Evolutionary conservation across 2,113 vertebrate genomes (phyloP).

Genomic region (Orycteropus afer): DNA sequence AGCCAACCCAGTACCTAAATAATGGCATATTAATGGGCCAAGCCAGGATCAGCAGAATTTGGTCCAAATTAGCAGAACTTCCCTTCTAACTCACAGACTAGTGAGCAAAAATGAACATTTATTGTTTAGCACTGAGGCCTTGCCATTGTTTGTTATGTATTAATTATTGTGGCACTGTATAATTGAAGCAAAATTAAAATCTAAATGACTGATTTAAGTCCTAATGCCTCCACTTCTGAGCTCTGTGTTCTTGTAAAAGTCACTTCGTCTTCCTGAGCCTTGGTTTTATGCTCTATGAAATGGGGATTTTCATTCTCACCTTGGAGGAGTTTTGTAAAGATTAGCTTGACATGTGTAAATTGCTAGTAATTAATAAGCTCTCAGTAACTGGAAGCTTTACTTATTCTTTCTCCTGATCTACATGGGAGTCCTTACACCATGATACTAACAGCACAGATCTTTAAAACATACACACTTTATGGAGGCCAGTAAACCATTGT

Average conservation of each 20-base stretch:
- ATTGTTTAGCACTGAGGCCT: not conserved
- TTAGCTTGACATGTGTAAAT: not conserved
- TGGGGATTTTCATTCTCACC: not conserved
- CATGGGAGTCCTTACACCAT: not conserved
- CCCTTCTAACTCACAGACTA: not conserved
- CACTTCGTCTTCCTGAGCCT: not conserved
- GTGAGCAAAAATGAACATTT: not conserved
- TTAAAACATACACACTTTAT: not conserved
- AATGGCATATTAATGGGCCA: not conserved
- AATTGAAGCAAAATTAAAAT: not conserved
- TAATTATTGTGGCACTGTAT: too few species aligned
- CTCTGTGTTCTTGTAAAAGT: not conserved
- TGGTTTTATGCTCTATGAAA: not conserved
- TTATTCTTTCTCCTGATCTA: not conserved
- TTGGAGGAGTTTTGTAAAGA: not conserved
- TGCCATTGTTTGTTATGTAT: too few species aligned
- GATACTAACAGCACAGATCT: not conserved
- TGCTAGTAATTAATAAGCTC: not conserved
- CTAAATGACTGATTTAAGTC: not conserved
- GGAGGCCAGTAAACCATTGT: not conserved
- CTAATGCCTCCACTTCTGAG: not conserved
- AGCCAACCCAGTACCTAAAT: not conserved
- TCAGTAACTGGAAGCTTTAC: not conserved
- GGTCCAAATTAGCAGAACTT: not conserved
- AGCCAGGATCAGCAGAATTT: not conserved